A percentile compares a stretch with the other conserved stretches of the same genome.
phyloP scores from a whole-genome alignment of 2,113 vertebrate species.

The Melanostigma gelatinosum region DNA sequence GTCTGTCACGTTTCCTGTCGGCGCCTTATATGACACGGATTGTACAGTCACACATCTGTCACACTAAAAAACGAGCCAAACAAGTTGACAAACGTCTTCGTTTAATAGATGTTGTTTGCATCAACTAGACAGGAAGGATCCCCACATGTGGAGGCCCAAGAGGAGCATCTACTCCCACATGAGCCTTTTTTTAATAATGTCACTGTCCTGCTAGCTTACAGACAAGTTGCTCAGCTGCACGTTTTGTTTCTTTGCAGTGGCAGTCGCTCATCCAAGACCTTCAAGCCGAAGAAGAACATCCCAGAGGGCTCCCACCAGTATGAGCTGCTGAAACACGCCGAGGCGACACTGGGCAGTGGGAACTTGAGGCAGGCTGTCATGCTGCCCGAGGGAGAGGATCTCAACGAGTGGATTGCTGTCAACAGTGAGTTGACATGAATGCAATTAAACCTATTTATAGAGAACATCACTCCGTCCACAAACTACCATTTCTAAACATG shows the following conservation, averaged over 20 bases:
- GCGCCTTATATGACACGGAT: not conserved
- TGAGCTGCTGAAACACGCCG: slow-evolving; percentile 94
- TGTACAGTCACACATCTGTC: not conserved
- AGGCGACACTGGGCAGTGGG: slow-evolving; percentile 94
- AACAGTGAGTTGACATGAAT: slow-evolving; percentile 88
- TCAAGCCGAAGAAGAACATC: slow-evolving; percentile 98
- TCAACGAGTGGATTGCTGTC: slow-evolving; percentile 98
- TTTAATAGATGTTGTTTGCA: not conserved
- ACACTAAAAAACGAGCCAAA: not conserved
- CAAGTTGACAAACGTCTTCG: not conserved
- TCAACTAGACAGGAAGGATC: slow-evolving; percentile 21
- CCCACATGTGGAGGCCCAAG: slow-evolving; percentile 6
- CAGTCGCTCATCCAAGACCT: slow-evolving; percentile 94
- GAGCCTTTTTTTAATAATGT: not conserved
- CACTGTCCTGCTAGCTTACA: not conserved
- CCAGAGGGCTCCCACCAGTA: slow-evolving; percentile 97
- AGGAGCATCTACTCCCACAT: not conserved
- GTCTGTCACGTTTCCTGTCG: slow-evolving; percentile 42
- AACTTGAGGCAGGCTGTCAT: slow-evolving; percentile 95
- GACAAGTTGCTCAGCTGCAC: not conserved
- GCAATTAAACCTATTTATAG: not conserved
- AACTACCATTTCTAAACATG: not conserved
- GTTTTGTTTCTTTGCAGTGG: slow-evolving; percentile 77
- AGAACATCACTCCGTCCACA: not conserved
- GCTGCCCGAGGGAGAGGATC: slow-evolving; percentile 95